Base-by-base conservation (phyloP, 2,113 vertebrate genomes). In the Thymallus thymallus region DNA sequence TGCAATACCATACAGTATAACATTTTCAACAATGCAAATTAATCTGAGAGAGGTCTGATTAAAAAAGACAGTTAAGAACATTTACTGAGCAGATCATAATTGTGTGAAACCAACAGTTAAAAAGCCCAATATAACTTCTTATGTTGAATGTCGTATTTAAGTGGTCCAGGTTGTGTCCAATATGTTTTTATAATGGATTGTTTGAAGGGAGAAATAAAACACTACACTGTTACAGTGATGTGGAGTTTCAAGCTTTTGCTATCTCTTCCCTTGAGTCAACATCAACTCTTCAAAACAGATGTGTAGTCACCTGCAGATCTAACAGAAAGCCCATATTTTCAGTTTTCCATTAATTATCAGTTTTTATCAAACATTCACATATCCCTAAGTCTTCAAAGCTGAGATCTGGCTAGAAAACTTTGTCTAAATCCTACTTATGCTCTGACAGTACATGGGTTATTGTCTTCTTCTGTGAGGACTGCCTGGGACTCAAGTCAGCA, bases 1-100 rank as follows among this genome's bases (percentile, higher is more conserved):
- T 67, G 56, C 68, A 56, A 68, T 64, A 76, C 60, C 60, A 81
- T 64, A 55, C 30, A 22, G 76, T 56, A 56, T 83, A 81, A 73
- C 85, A 82, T 89, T 86, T 82, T 66, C 65, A 71, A 32, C 41
- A 51, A 76, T 35, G 67, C 26, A 75, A 75, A 79, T 75, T 2
- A 79, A 74, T 35, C 51, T 71, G 35, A 45, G 51, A 72, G 35
- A 45, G 51, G 4, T 69, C 13, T 9, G 41, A 67, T 26, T 62
- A 56, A 77, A 78, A 0, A 55, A 78, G 48, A 46, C 41, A 0
- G 46, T n/a, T n/a, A n/a, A n/a, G n/a, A n/a, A n/a, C n/a, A n/a
- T n/a, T n/a, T n/a, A n/a, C n/a, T n/a, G n/a, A 45, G 58, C 9
- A 46, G 20, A 22, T n/a, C 22, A 45, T n/a, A 68, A 45, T n/a